Conservation (phyloP, 2,113 vertebrate species). For the Ageneiosus marmoratus region DNA sequence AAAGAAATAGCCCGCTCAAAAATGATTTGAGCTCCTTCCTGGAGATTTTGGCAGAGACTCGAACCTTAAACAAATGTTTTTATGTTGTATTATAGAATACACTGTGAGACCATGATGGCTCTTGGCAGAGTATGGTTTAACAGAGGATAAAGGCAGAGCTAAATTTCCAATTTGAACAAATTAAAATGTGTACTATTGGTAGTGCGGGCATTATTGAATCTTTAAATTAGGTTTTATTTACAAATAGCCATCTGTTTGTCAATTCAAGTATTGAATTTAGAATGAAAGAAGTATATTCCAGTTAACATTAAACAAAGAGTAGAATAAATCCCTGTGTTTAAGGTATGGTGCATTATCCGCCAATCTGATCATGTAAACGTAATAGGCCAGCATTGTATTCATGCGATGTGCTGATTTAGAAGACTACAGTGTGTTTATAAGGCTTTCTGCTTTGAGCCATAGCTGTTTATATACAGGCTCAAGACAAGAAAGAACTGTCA, state of each 20-base stretch:
- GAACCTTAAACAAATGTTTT: conserved; percentile 56
- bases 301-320: not conserved
- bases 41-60: conserved; percentile 50
- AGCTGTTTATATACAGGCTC: conserved; percentile 25
- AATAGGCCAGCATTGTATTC: not conserved
- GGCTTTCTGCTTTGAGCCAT: conserved; percentile 11
- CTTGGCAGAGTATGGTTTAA: conserved; percentile 30
- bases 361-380: not conserved
- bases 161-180: not conserved
- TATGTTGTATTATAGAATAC: conserved; percentile 46
- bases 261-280: not conserved
- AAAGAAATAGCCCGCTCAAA: conserved; percentile 47
- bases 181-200: not conserved
- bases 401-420: conserved; percentile 22
- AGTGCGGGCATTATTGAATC: not conserved
- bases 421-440: conserved; percentile 9
- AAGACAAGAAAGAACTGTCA: conserved; percentile 32
- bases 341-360: not conserved
- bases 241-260: conserved; percentile 16
- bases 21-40: conserved; percentile 55
- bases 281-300: not conserved
- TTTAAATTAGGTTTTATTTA: not conserved
- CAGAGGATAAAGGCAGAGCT: conserved; percentile 16
- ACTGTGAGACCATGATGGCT: conserved; percentile 41
- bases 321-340: not conserved